Percentiles rank a stretch among this genome's conserved stretches.
Evolutionary conservation across 2,113 vertebrate genomes (phyloP).

Genomic region (Ranitomeya imitator): DNA sequence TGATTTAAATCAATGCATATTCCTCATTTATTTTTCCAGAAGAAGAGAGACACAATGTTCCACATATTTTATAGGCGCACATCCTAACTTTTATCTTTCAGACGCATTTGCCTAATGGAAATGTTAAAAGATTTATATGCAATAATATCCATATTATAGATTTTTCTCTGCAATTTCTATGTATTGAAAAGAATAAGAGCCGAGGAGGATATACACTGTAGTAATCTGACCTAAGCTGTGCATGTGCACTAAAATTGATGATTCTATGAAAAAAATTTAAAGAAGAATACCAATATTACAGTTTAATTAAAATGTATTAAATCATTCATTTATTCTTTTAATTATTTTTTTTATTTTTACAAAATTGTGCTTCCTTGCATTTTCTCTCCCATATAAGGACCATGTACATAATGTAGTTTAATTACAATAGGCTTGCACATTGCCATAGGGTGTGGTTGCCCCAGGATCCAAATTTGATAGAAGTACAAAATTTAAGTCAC

Average conservation of each 20-base stretch:
- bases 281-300: background rate
- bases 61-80: background rate
- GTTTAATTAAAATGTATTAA: background rate
- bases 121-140: slow-evolving; percentile 15
- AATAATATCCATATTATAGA: background rate
- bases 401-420: too few species aligned
- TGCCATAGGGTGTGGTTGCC: too few species aligned
- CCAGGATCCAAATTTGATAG: too few species aligned
- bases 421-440: too few species aligned
- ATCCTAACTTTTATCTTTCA: slow-evolving; percentile 2
- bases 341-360: too few species aligned
- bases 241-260: background rate
- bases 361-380: too few species aligned
- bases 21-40: background rate
- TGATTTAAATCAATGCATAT: slow-evolving; percentile 1
- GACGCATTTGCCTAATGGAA: slow-evolving; percentile 14
- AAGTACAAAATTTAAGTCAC: too few species aligned
- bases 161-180: background rate
- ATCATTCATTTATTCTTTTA: too few species aligned
- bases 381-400: too few species aligned
- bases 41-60: background rate
- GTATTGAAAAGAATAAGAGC: background rate
- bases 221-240: background rate
- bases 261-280: background rate
- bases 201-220: background rate